These are phyloP conservation scores for Drosophila sucinea DNA, from an alignment of 1,140 invertebrate genomes.

Conservation along the genomic window DNA sequence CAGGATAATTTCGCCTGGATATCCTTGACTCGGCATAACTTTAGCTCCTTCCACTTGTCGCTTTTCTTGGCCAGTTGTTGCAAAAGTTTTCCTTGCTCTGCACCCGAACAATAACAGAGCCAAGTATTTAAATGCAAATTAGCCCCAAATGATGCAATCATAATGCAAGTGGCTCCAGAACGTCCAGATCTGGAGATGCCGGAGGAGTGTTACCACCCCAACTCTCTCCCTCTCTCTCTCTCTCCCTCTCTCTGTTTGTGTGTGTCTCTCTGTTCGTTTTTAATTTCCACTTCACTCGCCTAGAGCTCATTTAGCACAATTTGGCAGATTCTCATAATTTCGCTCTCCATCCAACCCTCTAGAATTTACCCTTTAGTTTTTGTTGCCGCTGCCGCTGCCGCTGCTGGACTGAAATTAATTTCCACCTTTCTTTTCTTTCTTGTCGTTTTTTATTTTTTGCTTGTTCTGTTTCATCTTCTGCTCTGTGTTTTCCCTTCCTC, in stretches of 20 bases:
- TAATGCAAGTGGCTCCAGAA: constrained; percentile 69
- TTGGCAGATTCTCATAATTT: constrained; percentile 69
- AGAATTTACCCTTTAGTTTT: constrained; percentile 20
- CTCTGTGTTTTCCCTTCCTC: constrained; percentile 24
- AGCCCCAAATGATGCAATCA: constrained; percentile 80
- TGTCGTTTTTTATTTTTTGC: not conserved
- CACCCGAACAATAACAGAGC: constrained; percentile 76
- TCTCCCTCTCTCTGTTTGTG: not conserved
- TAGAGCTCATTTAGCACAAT: constrained; percentile 74
- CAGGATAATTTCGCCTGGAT: constrained; percentile 65
- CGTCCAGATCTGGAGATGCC: constrained; percentile 24
- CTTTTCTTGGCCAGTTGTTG: constrained; percentile 16
- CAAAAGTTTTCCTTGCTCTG: constrained; percentile 63
- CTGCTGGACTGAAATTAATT: constrained; percentile 61
- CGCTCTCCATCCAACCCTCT: not conserved
- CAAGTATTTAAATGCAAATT: constrained; percentile 81
- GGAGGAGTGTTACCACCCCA: not conserved
- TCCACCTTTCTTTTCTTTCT: constrained; percentile 64
- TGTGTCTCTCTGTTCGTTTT: constrained; percentile 48
- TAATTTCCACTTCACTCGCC: constrained; percentile 62
- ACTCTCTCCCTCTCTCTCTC: not conserved
- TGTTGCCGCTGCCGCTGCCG: not conserved
- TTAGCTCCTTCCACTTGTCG: constrained; percentile 26
- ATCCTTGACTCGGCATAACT: constrained; percentile 76
- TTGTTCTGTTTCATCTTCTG: not conserved